Evolutionary conservation across 2,888 invertebrate genomes (phyloP), one percentile per base, ranked within the genome.

Genomic region (Heliconius ismenius): DNA sequence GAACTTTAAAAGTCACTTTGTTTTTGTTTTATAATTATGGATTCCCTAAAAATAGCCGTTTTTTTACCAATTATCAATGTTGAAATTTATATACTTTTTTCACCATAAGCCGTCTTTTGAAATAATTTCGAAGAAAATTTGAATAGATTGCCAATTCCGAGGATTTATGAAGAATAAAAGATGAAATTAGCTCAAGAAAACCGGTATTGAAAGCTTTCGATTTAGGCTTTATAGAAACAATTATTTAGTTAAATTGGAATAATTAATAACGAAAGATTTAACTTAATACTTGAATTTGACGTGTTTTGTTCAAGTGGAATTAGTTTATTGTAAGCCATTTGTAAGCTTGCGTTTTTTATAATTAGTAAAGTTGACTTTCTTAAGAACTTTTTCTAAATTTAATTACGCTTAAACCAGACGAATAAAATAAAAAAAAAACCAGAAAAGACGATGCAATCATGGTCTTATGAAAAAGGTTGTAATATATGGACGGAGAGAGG

Each of bases 171-270:
- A 65, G 36, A 39, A 67, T 67, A 43, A 67, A 67, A 67, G 67
- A 43, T 67, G 67, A 43, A 67, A 67, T 67, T 67, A 67, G 24
- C 67, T 67, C 67, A 39, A 67, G 67, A 67, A 36, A 24, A 15
- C 67, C 67, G 67, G 43, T 24, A 39, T 18, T 43, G 67, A 67
- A 43, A 18, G 39, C 67, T 67, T 67, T 43, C 39, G 39, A 67
- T 43, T 43, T 43, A 67, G 39, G 24, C 39, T 43, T 67, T 43
- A 67, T 67, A 39, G 39, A 43, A 67, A 43, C 43, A 67, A 67
- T 67, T 67, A 67, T 67, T 67, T 24, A 67, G 39, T 67, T 67
- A 43, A 67, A 67, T 67, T 67, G 67, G 26, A 67, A 43, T 67
- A 67, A 67, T 67, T 39, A 67, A 67, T 67, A 67, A 67, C 24